phyloP scores from a whole-genome alignment of 2,113 vertebrate species.

The Pandion haliaetus region DNA sequence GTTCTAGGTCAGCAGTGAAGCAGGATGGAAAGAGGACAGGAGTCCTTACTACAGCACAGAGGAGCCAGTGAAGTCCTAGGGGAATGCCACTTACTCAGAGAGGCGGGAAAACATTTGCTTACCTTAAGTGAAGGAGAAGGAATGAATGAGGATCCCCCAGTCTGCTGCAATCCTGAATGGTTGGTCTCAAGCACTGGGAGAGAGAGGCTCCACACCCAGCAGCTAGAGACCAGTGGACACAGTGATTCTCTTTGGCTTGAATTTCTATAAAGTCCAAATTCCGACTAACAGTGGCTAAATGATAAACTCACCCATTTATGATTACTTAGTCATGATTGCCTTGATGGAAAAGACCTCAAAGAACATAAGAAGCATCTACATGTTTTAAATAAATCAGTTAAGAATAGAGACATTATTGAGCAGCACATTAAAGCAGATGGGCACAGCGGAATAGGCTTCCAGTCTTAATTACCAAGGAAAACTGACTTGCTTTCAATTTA shows the following conservation, averaged over 20 bases:
- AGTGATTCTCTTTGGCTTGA: not conserved
- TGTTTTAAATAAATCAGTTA: not conserved
- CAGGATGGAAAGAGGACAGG: not conserved
- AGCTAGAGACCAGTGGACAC: not conserved
- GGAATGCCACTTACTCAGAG: not conserved
- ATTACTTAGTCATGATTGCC: not conserved
- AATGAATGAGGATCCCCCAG: not conserved
- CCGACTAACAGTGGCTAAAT: not conserved
- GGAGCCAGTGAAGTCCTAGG: not conserved
- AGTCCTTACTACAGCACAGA: not conserved
- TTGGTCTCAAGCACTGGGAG: not conserved
- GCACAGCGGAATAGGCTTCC: not conserved
- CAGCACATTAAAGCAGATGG: not conserved
- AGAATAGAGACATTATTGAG: not conserved
- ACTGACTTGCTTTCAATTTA: constrained; percentile 23
- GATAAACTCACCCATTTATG: not conserved
- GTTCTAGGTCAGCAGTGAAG: not conserved
- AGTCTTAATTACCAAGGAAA: constrained; percentile 7
- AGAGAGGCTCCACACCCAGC: not conserved
- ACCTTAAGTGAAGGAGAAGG: not conserved
- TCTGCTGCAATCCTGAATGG: not conserved
- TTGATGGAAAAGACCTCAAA: not conserved
- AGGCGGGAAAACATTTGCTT: not conserved
- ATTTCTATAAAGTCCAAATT: not conserved
- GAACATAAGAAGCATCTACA: not conserved